Evolutionary conservation across 2,797 vertebrate genomes (phyloP).

Genomic region (Melanotaenia trifasciata): DNA sequence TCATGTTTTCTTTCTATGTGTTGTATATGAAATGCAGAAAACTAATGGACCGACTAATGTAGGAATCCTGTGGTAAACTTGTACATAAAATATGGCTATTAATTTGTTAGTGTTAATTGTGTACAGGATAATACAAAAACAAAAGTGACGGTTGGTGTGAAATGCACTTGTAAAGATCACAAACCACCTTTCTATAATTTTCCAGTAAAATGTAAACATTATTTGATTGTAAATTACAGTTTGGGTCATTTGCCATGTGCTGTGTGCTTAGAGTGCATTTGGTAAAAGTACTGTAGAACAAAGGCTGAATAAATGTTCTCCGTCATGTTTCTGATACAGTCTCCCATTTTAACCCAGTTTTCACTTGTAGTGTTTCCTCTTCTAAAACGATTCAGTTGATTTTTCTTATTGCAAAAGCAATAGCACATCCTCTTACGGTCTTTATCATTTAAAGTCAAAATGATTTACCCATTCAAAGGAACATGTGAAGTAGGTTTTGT

Average conservation of each 20-base stretch:
- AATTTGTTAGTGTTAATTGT: conserved; percentile 74
- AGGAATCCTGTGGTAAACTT: conserved; percentile 82
- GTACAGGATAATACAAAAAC: conserved; percentile 71
- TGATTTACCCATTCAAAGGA: conserved; percentile 60
- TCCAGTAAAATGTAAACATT: conserved; percentile 32
- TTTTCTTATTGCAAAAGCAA: conserved; percentile 74
- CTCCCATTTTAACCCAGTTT: conserved; percentile 36
- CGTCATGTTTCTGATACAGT: conserved; percentile 34
- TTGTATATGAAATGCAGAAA: conserved; percentile 74
- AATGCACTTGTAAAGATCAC: conserved; percentile 57
- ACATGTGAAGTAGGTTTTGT: conserved; percentile 74
- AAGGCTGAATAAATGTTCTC: conserved; percentile 28
- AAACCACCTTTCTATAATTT: conserved; percentile 40
- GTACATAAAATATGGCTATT: conserved; percentile 80
- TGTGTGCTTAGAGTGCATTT: conserved; percentile 49
- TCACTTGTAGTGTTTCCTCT: conserved; percentile 68
- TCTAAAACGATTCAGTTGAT: conserved; percentile 71
- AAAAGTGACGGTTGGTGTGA: conserved; percentile 55
- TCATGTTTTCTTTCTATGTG: conserved; percentile 24
- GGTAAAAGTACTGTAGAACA: conserved; percentile 47
- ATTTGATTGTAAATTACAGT: conserved; percentile 37
- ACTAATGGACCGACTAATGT: conserved; percentile 75
- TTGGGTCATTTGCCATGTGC: conserved; percentile 33
- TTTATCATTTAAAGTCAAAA: conserved; percentile 42
- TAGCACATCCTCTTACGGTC: conserved; percentile 77